Percentiles rank a stretch among this genome's conserved stretches.
These are phyloP conservation scores for Pogonomyrmex californicus DNA, from an alignment of 1,140 invertebrate species.

Conservation along the genomic window DNA sequence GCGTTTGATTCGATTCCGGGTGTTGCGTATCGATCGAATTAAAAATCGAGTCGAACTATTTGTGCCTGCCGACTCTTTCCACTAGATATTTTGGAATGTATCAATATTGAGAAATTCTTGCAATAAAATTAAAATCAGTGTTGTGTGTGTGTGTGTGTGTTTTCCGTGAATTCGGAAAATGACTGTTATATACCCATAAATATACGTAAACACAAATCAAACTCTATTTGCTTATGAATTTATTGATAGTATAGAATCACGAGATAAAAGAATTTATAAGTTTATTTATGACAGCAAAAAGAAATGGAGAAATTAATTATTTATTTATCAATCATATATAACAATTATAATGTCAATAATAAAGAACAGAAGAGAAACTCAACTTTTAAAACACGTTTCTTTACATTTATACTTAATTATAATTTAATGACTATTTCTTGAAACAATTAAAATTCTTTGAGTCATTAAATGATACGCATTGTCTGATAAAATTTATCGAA, in stretches of 20 bases:
- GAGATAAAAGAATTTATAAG: not conserved
- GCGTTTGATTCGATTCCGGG: conserved; percentile 46
- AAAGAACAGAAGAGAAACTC: not conserved
- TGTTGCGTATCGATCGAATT: conserved; percentile 58
- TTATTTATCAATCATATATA: not conserved
- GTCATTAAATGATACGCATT: not conserved
- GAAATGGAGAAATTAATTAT: not conserved
- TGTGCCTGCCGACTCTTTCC: not conserved
- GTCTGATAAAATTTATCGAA: conserved; percentile 15
- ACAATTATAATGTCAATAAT: not conserved
- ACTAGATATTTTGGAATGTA: conserved; percentile 19
- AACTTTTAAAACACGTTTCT: not conserved
- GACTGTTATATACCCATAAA: not conserved
- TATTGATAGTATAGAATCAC: not conserved
- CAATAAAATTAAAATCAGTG: conserved; percentile 8
- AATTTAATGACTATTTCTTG: not conserved
- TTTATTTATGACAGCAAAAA: not conserved
- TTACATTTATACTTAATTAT: not conserved
- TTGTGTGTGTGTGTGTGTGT: not conserved
- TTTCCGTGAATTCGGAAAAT: not conserved
- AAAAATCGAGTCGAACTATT: conserved; percentile 39
- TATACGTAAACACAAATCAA: not conserved
- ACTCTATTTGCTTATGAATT: not conserved
- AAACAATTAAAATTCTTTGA: not conserved
- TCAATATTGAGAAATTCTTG: not conserved